These are phyloP conservation scores for Drosophila sp. DNA, from an alignment of 1,140 invertebrate species.

Conservation along the genomic window DNA sequence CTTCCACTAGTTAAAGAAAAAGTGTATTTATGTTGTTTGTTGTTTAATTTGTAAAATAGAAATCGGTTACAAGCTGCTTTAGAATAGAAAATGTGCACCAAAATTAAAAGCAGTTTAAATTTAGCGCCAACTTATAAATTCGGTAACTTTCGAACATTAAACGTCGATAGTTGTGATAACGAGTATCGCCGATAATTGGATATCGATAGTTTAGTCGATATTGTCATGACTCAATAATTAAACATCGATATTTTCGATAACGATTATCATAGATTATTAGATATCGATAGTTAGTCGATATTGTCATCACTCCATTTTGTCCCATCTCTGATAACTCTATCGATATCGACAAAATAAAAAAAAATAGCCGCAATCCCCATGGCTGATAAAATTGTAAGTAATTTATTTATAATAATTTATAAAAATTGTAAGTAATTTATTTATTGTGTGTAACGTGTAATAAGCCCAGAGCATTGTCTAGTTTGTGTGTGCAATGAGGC, in stretches of 20 bases:
- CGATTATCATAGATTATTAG: too few relatives aligned
- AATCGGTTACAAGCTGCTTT: constrained; percentile 27
- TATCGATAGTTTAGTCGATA: too few relatives aligned
- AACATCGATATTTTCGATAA: too few relatives aligned
- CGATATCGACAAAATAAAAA: background rate
- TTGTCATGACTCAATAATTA: too few relatives aligned
- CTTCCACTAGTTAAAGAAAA: constrained; percentile 66
- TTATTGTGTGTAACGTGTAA: background rate
- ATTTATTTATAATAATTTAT: constrained; percentile 42
- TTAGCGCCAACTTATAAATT: background rate
- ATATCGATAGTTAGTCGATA: too few relatives aligned
- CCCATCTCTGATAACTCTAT: too few relatives aligned
- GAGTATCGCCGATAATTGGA: too few relatives aligned
- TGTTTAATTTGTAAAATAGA: constrained; percentile 43
- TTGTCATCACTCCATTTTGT: too few relatives aligned
- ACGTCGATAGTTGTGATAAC: too few relatives aligned
- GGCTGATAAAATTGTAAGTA: constrained; percentile 76
- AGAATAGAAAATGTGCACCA: constrained; percentile 60
- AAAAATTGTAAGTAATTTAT: constrained; percentile 73
- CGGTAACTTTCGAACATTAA: too few relatives aligned
- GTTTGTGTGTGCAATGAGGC: background rate
- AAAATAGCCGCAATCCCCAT: constrained; percentile 56
- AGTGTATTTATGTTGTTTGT: constrained; percentile 42
- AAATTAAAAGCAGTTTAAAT: background rate
- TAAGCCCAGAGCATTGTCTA: background rate